A percentile compares a stretch with the other conserved stretches of the same genome.
These are phyloP conservation scores for Batillaria attramentaria DNA, from an alignment of 1,140 invertebrate genomes.

Conservation along the genomic window DNA sequence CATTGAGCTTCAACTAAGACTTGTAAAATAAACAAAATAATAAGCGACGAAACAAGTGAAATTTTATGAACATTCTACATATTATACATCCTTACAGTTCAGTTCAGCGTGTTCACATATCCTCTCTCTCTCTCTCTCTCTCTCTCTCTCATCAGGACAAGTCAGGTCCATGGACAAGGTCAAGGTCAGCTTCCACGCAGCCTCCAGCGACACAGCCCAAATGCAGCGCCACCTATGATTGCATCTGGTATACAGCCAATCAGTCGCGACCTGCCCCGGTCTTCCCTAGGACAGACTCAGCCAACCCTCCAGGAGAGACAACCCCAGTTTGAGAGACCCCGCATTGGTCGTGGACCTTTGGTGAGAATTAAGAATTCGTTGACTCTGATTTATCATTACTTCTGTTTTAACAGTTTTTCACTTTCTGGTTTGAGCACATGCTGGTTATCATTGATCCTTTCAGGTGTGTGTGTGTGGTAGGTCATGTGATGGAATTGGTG, in stretches of 20 bases:
- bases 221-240: conserved; percentile 11
- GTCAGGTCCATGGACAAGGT: conserved; percentile 6
- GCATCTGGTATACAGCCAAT: conserved; percentile 28
- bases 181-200: neutral
- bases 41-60: no score
- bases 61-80: no score
- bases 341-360: conserved; percentile 22
- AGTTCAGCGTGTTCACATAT: no score
- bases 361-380: no score
- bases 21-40: no score
- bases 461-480: no score
- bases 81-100: no score
- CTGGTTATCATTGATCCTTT: neutral
- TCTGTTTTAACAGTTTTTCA: neutral
- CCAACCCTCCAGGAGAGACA: neutral
- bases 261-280: conserved; percentile 26
- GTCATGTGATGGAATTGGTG: no score
- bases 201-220: neutral
- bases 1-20: no score
- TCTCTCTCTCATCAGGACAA: neutral
- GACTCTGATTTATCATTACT: neutral
- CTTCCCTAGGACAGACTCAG: conserved; percentile 17
- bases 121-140: neutral
- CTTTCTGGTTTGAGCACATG: neutral
- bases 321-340: conserved; percentile 2